Evolutionary conservation across 2,888 invertebrate species (phyloP), one percentile per base, ranked within the genome.

Genomic region (Zaprionus bogoriensis): DNA sequence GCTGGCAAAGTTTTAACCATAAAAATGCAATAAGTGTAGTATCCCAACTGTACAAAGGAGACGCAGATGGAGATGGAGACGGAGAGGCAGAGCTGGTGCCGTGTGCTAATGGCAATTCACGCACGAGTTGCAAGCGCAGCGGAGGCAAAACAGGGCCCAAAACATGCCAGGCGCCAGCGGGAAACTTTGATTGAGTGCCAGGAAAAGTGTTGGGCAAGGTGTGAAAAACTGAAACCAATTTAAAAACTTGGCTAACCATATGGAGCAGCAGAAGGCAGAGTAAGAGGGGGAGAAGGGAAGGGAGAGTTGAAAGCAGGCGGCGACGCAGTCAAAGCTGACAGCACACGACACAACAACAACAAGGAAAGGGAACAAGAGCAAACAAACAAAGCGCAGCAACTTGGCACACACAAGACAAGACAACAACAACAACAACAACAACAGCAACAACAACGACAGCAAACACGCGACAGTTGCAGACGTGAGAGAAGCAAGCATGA

Each of bases 1-100:
- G 46, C 74, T 58, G 23, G 47, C 52, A 74, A 79, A 81, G 46
- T 81, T 79, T 74, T 62, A 32, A 38, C 58, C 69, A 79, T 85
- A 79, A 85, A 79, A 79, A 79, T 79, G 85, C 79, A 79, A 82
- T 79, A 81, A 82, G 82, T 81, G 79, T 79, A 82, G 52, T 70
- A 54, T n/a, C n/a, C n/a, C n/a, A n/a, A n/a, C n/a, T n/a, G n/a
- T n/a, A n/a, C n/a, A n/a, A n/a, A n/a, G n/a, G n/a, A n/a, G n/a
- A n/a, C n/a, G 25, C 14, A 20, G 20, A 4, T 5, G n/a, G 2
- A 20, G 19, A 39, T n/a, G 19, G 41, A n/a, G 19, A 17, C 74
- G 74, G 77, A 77, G 57, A 69, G 51, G 59, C 62, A 51, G 45
- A 46, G 54, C 62, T 20, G 67, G 54, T 82, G 68, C 61, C n/a